Percentiles rank a stretch among this genome's conserved stretches.
phyloP scores from a whole-genome alignment of 2,113 vertebrate genomes.

The Mola mola region DNA sequence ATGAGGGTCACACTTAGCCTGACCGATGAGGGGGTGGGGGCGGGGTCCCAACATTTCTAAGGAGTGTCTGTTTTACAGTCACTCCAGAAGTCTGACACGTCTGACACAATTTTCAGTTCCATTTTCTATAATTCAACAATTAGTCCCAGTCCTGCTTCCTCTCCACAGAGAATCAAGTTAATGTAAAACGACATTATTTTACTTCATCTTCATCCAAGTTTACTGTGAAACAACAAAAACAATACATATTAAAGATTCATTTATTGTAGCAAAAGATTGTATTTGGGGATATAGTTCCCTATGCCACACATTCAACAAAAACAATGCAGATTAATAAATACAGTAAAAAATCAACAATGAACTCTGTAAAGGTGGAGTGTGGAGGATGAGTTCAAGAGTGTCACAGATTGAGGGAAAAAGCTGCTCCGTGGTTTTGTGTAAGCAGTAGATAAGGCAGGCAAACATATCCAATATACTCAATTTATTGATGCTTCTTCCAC shows the following conservation, averaged over 20 bases:
- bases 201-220: not conserved
- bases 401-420: no score
- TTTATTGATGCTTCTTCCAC: no score
- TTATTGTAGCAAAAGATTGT: no score
- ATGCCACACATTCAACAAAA: not conserved
- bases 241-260: no score
- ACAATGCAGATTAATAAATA: not conserved
- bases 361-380: no score
- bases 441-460: no score
- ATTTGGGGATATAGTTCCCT: not conserved
- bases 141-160: conserved; percentile 36
- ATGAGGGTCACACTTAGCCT: conserved; percentile 72
- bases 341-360: no score
- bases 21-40: not conserved
- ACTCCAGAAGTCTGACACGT: conserved; percentile 40
- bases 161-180: conserved; percentile 34
- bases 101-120: conserved; percentile 61
- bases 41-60: conserved; percentile 36
- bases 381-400: no score
- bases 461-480: no score
- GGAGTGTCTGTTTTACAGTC: conserved; percentile 58
- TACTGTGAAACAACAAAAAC: no score
- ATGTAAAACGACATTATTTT: conserved; percentile 17
- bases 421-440: no score
- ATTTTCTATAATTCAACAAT: conserved; percentile 70